phyloP scores from a whole-genome alignment of 2,888 invertebrate species.

The Lasioglossum figueresi region DNA sequence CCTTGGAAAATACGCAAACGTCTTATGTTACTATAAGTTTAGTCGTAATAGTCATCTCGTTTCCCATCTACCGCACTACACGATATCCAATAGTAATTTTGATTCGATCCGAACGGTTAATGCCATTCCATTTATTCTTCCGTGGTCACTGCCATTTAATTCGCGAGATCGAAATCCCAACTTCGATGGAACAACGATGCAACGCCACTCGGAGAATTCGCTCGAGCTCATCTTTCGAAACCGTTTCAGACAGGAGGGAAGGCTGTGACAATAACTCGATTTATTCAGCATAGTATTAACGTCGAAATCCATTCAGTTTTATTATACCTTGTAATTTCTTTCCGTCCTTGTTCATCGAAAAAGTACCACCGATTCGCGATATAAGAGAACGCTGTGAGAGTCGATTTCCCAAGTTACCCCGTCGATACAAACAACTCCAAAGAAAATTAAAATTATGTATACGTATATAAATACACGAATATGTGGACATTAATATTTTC shows the following conservation, averaged over 20 bases:
- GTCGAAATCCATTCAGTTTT: slow-evolving; percentile 4
- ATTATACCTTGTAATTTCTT: neutral
- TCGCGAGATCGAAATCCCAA: neutral
- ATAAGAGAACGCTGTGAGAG: neutral
- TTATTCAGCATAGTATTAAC: neutral
- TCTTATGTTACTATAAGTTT: neutral
- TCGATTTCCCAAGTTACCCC: neutral
- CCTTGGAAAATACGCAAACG: neutral
- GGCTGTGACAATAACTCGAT: neutral
- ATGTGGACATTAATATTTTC: neutral
- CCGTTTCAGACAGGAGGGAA: neutral
- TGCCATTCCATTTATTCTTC: neutral
- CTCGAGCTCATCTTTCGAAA: neutral
- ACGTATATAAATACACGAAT: neutral
- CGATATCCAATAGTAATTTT: neutral
- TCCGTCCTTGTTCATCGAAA: neutral
- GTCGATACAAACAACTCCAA: neutral
- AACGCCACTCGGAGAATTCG: neutral
- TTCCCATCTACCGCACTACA: neutral
- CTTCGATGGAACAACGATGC: neutral
- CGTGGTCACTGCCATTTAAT: slow-evolving; percentile 31
- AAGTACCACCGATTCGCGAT: neutral
- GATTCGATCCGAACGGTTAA: neutral
- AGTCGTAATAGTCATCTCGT: neutral
- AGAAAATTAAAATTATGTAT: neutral